A percentile compares a stretch with the other conserved stretches of the same genome.
These are phyloP conservation scores for Chelonia mydas DNA, from an alignment of 2,797 vertebrate genomes.

Conservation along the genomic window DNA sequence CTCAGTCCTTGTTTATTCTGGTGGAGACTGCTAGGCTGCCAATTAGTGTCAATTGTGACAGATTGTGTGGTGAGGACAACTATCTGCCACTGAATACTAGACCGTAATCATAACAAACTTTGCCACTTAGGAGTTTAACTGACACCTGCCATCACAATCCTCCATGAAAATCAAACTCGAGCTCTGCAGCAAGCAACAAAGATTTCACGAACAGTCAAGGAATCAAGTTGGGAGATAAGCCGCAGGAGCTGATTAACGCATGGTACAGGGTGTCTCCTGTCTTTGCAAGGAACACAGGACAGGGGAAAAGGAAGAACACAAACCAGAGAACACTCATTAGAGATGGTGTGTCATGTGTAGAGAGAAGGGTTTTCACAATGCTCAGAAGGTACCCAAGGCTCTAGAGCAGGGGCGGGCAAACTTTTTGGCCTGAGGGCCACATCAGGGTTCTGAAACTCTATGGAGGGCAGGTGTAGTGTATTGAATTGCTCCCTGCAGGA, in stretches of 20 bases:
- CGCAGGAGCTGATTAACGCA: neutral
- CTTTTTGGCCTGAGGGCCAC: too few species aligned
- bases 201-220: neutral
- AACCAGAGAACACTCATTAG: neutral
- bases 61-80: neutral
- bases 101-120: slow-evolving; percentile 28
- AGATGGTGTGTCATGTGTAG: neutral
- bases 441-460: too few species aligned
- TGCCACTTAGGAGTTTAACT: slow-evolving; percentile 31
- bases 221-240: neutral
- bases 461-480: too few species aligned
- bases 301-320: accelerated
- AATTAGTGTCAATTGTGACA: slow-evolving; percentile 21
- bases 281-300: neutral
- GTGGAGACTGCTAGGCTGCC: neutral
- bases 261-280: neutral
- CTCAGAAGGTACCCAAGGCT: neutral
- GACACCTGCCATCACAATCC: slow-evolving; percentile 49
- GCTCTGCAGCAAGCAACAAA: neutral
- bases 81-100: slow-evolving; percentile 22
- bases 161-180: neutral
- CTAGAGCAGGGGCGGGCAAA: neutral
- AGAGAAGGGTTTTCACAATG: neutral
- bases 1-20: slow-evolving; percentile 1
- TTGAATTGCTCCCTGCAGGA: too few species aligned